Base-by-base conservation (phyloP, 2,888 invertebrate genomes). In the Rhagium mordax region DNA sequence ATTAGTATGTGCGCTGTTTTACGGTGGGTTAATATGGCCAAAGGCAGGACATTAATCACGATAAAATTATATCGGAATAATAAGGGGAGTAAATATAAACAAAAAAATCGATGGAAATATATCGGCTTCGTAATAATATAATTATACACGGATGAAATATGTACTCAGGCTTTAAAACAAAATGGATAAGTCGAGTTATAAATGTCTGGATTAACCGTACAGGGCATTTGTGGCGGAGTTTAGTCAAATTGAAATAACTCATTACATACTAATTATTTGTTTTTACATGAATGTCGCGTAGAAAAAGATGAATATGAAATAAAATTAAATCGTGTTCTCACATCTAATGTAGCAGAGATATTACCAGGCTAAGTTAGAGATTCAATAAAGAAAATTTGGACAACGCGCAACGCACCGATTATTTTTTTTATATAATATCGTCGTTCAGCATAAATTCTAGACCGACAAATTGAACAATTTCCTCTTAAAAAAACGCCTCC, bases 1-100 rank as follows among this genome's bases (percentile, higher is more conserved):
- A 81, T 83, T 82, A 83, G 80, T 83, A 82, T 82, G 81, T 81
- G 79, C 78, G 75, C 64, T 74, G 74, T 76, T 75, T 74, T 72
- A 72, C 75, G 74, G 76, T 29, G 75, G 75, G 75, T 72, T 78
- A 75, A 74, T 75, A 74, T 77, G 76, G 76, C 78, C 78, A 72
- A 72, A 71, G 75, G 78, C 75, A 51, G 49, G 73, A 71, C 74
- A 78, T 78, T 77, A 78, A 77, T 76, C 76, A 78, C 73, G 65
- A 74, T 57, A 59, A 78, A 78, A 76, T 78, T 78, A 77, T 74
- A 71, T 78, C 75, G 75, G 71, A 75, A 76, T 75, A 74, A 76
- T 71, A 29, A 59, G 72, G 69, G 72, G 10, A 8, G 59, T 29
- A 29, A n/a, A 59, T 10, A 33, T 29, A 16, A 4, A 33, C 21